Evolutionary conservation across 92 coral and sea anemone species (phyloP), one percentile per base, ranked within the genome.

Genomic region (Nematostella vectensis): DNA sequence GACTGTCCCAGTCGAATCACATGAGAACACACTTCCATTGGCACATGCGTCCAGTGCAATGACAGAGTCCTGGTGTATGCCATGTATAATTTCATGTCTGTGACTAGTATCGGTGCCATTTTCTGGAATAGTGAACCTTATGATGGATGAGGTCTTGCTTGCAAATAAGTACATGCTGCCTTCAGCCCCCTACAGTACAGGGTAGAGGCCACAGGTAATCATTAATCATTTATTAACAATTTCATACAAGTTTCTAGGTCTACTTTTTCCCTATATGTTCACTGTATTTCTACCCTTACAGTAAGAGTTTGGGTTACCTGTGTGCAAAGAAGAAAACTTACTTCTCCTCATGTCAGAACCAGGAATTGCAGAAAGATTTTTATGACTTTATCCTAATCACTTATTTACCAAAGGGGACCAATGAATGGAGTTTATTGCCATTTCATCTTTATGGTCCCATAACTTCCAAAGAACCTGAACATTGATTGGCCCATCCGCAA

Each of bases 21-120:
- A 58, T 13, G 68, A 65, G 57, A 50, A 74, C 26, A 66, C 33
- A n/a, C 59, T 74, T 15, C 81, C 81, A 29, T 56, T 58, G 13
- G 50, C 31, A 24, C 62, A 20, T 15, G 60, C 65, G 22, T 56
- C 55, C 18, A 66, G 13, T 0, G 55, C 81, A 36, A 63, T 44
- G 10, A 74, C 48, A 39, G 57, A 58, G 27, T 63, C 11, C 48
- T 54, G 45, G 36, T 74, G 80, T 26, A 57, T 40, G 3, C 67
- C 67, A 17, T 54, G 24, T 37, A 38, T 17, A 12, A 74, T 45
- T n/a, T 15, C 47, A 10, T 59, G 54, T 52, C 54, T 50, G 11
- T 63, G 42, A 3, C 65, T 53, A 45, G 25, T 18, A 9, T 58
- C 54, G 28, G 30, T 52, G 2, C 67, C 66, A 27, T 45, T 15